Evolutionary conservation across 2,797 vertebrate species (phyloP).

Genomic region (Eulemur coronatus): DNA sequence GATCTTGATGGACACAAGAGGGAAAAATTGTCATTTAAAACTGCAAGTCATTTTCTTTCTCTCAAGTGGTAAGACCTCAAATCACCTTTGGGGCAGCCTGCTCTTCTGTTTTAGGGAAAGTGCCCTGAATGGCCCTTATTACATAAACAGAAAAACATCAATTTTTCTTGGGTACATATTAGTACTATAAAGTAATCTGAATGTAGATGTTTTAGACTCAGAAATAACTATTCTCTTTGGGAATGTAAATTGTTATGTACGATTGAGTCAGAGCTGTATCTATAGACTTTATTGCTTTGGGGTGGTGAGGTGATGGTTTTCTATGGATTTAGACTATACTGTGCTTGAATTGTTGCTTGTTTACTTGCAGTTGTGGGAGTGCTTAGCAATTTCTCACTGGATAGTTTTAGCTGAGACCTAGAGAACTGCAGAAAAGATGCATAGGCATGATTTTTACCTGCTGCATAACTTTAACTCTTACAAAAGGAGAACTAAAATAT

Average conservation of each 20-base stretch:
- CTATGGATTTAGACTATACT: background rate
- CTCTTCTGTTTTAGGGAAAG: background rate
- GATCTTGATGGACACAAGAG: background rate
- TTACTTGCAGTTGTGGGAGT: background rate
- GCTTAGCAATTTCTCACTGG: background rate
- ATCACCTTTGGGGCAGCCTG: background rate
- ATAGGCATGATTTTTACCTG: background rate
- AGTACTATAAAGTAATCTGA: background rate
- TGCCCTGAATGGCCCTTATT: background rate
- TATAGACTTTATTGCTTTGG: background rate
- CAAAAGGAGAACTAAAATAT: background rate
- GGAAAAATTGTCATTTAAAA: background rate
- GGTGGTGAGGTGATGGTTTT: background rate
- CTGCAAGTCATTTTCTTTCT: background rate
- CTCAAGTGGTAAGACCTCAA: background rate
- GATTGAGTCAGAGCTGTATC: background rate
- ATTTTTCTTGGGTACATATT: background rate
- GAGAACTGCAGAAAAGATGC: background rate
- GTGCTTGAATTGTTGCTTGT: background rate
- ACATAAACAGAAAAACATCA: background rate
- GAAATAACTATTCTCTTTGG: background rate
- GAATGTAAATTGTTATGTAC: background rate
- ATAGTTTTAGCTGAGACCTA: background rate
- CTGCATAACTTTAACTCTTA: background rate
- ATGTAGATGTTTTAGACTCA: background rate